A percentile compares a stretch with the other conserved stretches of the same genome.
Evolutionary conservation across 2,113 vertebrate genomes (phyloP).

Genomic region (Phylloscopus trochiloides): DNA sequence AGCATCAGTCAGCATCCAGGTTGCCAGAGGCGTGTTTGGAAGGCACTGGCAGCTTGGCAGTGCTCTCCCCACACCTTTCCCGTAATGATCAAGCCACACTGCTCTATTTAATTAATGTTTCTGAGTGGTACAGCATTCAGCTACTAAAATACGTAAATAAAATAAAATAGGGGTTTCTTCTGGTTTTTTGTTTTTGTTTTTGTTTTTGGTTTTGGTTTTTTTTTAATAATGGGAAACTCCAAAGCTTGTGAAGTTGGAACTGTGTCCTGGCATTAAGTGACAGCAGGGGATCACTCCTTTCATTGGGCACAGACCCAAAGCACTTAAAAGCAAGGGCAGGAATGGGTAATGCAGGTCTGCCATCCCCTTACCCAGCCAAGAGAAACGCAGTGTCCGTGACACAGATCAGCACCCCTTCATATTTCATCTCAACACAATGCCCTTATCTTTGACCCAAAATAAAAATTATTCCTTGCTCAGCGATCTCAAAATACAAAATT

Average conservation of each 20-base stretch:
- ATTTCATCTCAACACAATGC: constrained; percentile 21
- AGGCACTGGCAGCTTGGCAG: neutral
- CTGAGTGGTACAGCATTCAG: neutral
- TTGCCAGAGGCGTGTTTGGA: neutral
- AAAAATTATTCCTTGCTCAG: constrained; percentile 65
- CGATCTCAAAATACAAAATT: constrained; percentile 42
- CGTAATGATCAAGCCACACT: rapidly evolving
- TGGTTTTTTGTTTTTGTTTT: neutral
- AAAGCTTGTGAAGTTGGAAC: constrained; percentile 1
- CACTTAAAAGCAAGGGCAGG: constrained; percentile 45
- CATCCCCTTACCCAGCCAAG: neutral
- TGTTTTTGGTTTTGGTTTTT: neutral
- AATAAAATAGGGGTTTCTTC: neutral
- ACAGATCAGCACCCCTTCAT: constrained; percentile 25
- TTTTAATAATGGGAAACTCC: neutral
- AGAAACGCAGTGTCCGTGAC: neutral
- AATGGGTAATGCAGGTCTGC: neutral
- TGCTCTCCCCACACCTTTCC: neutral
- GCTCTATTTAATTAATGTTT: neutral
- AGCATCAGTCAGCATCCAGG: neutral
- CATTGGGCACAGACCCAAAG: neutral
- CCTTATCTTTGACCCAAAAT: constrained; percentile 61
- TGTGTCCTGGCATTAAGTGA: neutral
- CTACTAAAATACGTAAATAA: neutral
- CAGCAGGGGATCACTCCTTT: neutral